Percentiles rank a stretch among this genome's conserved stretches.
Evolutionary conservation across 1,140 invertebrate genomes (phyloP).

Genomic region (Pollicipes pollicipes): DNA sequence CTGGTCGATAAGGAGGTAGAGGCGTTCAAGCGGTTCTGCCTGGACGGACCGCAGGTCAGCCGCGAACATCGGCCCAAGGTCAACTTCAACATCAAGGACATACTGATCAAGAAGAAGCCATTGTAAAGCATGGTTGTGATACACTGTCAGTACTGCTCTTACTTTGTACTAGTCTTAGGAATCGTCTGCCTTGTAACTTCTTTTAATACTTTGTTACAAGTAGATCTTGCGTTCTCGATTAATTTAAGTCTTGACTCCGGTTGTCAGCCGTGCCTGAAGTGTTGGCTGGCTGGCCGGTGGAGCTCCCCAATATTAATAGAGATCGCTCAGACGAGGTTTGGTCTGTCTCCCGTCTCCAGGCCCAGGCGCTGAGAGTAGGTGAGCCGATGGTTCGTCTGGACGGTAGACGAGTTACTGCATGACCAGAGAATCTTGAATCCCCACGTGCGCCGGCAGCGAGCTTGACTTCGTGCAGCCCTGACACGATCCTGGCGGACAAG

Average conservation of each 20-base stretch:
- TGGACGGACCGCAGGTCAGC: constrained; percentile 46
- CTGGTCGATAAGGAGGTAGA: constrained; percentile 45
- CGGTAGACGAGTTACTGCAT: no score
- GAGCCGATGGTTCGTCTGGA: no score
- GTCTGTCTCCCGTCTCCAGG: no score
- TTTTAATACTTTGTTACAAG: constrained; percentile 2
- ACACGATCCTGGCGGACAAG: no score
- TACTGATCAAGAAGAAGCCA: constrained; percentile 40
- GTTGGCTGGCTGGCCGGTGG: no score
- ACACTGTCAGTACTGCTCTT: background rate
- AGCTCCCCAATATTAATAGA: background rate
- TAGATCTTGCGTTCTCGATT: background rate
- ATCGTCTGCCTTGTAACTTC: constrained; percentile 1
- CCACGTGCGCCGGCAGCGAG: no score
- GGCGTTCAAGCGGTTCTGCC: constrained; percentile 59
- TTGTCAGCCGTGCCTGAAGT: no score
- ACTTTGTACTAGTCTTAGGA: constrained; percentile 2
- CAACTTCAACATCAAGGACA: constrained; percentile 51
- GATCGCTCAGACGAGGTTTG: background rate
- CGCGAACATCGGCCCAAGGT: constrained; percentile 41
- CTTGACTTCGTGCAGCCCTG: no score
- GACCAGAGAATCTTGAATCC: no score
- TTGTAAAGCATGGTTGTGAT: constrained; percentile 2
- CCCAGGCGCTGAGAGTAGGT: no score
- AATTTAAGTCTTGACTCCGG: background rate